Conservation (phyloP, 2,113 vertebrate species). For the Nerophis lumbriciformis region DNA sequence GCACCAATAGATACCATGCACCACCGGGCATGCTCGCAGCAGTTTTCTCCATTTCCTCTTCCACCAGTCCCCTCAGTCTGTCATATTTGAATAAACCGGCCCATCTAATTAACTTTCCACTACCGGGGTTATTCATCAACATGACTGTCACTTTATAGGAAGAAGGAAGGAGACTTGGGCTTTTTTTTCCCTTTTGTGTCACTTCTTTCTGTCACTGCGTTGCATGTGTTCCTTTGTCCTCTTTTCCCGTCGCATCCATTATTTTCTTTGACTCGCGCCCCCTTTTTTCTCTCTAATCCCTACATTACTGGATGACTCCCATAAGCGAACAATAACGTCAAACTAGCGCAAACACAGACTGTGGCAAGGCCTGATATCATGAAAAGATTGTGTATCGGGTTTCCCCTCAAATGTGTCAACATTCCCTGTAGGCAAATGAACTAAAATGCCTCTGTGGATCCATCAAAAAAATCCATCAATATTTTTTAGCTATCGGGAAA, state of each 20-base stretch:
- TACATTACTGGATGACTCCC: slow-evolving; percentile 41
- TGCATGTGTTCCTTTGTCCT: slow-evolving; percentile 10
- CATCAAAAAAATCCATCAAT: neutral
- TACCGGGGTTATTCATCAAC: slow-evolving; percentile 70
- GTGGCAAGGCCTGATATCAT: slow-evolving; percentile 23
- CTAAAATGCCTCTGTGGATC: slow-evolving; percentile 6
- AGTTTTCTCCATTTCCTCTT: slow-evolving; percentile 17
- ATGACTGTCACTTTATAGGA: slow-evolving; percentile 60
- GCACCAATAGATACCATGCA: neutral
- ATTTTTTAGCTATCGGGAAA: no score
- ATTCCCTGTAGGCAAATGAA: slow-evolving; percentile 6
- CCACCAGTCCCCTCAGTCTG: slow-evolving; percentile 30
- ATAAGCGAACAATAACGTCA: slow-evolving; percentile 38
- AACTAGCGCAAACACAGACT: slow-evolving; percentile 30
- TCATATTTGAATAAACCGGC: slow-evolving; percentile 62
- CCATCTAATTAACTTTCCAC: slow-evolving; percentile 75
- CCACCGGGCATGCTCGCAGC: neutral
- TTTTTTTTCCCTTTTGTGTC: slow-evolving; percentile 49
- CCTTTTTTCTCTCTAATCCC: slow-evolving; percentile 21
- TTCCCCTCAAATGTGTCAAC: slow-evolving; percentile 28
- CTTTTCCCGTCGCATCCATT: slow-evolving; percentile 24
- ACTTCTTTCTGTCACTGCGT: slow-evolving; percentile 11
- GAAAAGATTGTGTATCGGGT: slow-evolving; percentile 9
- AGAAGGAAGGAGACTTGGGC: slow-evolving; percentile 22
- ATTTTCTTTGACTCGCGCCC: slow-evolving; percentile 7